phyloP scores from a whole-genome alignment of 2,888 invertebrate species.

The Halictus ligatus region DNA sequence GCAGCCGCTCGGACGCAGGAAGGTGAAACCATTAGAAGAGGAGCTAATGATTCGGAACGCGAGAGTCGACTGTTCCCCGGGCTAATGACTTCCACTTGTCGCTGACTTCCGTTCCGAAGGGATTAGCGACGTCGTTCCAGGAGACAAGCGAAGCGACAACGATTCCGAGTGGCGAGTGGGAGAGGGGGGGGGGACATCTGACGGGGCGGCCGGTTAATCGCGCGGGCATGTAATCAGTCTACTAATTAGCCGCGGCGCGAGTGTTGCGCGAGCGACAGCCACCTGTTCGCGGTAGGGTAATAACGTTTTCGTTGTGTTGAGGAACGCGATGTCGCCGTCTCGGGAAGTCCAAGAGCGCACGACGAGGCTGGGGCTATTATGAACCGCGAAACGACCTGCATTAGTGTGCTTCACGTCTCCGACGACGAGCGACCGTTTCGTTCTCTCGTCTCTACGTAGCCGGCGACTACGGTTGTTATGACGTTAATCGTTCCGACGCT shows the following conservation, averaged over 20 bases:
- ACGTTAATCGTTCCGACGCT: constrained; percentile 62
- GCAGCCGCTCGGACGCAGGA: background rate
- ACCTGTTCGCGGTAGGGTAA: constrained; percentile 49
- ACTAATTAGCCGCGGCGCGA: constrained; percentile 59
- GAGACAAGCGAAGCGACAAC: constrained; percentile 33
- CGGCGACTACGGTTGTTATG: constrained; percentile 41
- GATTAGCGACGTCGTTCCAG: constrained; percentile 14
- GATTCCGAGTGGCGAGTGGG: constrained; percentile 19
- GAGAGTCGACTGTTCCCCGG: background rate
- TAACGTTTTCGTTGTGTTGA: constrained; percentile 38
- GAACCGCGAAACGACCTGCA: constrained; percentile 65
- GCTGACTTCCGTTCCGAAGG: background rate
- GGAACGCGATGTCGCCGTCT: constrained; percentile 54
- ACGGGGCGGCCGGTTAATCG: constrained; percentile 38
- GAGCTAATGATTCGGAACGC: background rate
- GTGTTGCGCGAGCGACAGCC: constrained; percentile 48
- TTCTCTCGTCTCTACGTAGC: constrained; percentile 24
- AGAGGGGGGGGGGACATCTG: constrained; percentile 5
- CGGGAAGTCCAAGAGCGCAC: constrained; percentile 51
- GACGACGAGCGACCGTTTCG: constrained; percentile 43
- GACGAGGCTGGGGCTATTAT: constrained; percentile 36
- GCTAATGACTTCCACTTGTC: constrained; percentile 1
- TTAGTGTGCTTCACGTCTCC: constrained; percentile 43
- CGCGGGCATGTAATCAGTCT: constrained; percentile 58
- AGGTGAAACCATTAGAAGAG: background rate